These are phyloP conservation scores for Cryptosula pallasiana DNA, from an alignment of 2,888 invertebrate species.

Conservation along the genomic window DNA sequence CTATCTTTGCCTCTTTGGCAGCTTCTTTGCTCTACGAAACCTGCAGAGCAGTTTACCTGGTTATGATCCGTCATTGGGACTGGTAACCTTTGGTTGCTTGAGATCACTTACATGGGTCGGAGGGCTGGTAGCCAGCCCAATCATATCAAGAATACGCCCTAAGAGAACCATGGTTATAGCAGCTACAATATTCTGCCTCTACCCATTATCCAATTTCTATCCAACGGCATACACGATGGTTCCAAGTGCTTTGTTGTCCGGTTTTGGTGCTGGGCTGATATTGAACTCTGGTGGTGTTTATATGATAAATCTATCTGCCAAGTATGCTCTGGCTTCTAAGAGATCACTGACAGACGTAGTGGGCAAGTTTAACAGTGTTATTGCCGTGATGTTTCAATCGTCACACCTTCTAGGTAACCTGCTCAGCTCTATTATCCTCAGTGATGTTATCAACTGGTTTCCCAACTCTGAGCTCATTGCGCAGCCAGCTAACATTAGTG, in stretches of 20 bases:
- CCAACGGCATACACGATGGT: neutral
- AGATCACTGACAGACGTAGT: neutral
- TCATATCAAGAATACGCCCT: neutral
- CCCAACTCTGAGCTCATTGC: too few species aligned
- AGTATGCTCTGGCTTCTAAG: neutral
- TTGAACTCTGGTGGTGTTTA: slow-evolving; percentile 12
- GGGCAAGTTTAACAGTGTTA: slow-evolving; percentile 6
- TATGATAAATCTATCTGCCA: neutral
- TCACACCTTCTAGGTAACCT: slow-evolving; percentile 17
- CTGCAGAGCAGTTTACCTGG: neutral
- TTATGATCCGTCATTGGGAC: neutral
- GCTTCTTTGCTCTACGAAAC: slow-evolving; percentile 2
- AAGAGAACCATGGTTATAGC: slow-evolving; percentile 6
- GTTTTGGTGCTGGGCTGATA: slow-evolving; percentile 3
- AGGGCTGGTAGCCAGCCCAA: neutral
- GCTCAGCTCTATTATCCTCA: neutral
- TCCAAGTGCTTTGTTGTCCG: neutral
- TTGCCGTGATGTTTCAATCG: neutral
- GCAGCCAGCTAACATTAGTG: too few species aligned
- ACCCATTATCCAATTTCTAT: slow-evolving; percentile 3
- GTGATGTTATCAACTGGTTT: too few species aligned
- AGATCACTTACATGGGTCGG: slow-evolving; percentile 9
- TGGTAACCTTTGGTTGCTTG: neutral
- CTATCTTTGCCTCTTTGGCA: neutral
- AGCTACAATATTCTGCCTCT: neutral